phyloP scores from a whole-genome alignment of 2,888 invertebrate genomes.

The Anodontia alba region DNA sequence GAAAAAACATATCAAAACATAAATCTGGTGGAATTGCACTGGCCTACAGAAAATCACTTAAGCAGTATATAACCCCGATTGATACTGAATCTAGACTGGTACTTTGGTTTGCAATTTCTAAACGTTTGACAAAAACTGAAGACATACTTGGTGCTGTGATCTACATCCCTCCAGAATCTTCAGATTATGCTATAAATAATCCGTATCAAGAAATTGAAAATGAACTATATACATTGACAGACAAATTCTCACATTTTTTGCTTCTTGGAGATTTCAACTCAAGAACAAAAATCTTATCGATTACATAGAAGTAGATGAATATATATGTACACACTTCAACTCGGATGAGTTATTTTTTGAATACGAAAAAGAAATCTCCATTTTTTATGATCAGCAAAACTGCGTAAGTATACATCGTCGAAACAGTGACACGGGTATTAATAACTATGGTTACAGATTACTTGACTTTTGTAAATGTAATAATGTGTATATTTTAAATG shows the following conservation, averaged over 20 bases:
- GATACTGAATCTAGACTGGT: no score
- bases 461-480: neutral
- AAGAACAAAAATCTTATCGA: neutral
- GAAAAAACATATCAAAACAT: no score
- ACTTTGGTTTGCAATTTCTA: neutral
- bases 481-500: neutral
- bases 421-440: no score
- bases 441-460: no score
- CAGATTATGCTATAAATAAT: neutral
- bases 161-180: neutral
- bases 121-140: neutral
- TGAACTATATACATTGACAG: neutral
- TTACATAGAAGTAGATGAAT: neutral
- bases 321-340: no score
- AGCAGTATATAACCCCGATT: no score
- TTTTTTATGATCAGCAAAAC: neutral
- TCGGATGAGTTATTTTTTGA: no score
- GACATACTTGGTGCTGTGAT: no score
- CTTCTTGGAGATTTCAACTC: neutral
- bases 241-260: neutral
- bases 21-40: no score
- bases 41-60: no score
- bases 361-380: no score
- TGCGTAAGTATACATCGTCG: neutral
- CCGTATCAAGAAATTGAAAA: neutral